Percentiles rank a stretch among this genome's conserved stretches.
These are phyloP conservation scores for Nannobrachium achirus DNA, from an alignment of 2,113 vertebrate genomes.

Conservation along the genomic window DNA sequence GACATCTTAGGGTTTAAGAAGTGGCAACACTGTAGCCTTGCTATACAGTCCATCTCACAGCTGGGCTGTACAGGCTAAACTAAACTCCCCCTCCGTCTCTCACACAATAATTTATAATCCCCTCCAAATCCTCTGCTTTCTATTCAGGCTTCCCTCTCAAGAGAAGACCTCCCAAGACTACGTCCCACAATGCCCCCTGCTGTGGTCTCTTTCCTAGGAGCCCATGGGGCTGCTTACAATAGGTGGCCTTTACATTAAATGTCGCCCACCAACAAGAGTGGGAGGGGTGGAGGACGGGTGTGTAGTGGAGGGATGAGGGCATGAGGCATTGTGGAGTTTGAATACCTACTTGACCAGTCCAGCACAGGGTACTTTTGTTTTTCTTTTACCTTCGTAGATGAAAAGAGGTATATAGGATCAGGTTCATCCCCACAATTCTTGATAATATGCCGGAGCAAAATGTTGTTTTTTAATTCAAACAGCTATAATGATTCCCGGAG, in stretches of 20 bases:
- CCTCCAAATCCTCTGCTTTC: neutral
- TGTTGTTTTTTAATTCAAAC: no score
- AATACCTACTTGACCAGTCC: slow-evolving; percentile 21
- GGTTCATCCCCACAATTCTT: no score
- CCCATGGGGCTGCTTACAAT: slow-evolving; percentile 33
- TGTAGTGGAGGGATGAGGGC: no score
- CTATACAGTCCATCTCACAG: neutral
- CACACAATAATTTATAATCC: slow-evolving; percentile 1
- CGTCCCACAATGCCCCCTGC: slow-evolving; percentile 53
- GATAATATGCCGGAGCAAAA: no score
- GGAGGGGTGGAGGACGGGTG: slow-evolving; percentile 4
- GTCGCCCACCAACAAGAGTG: slow-evolving; percentile 19
- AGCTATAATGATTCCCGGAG: no score
- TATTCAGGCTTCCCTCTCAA: neutral
- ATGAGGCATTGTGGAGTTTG: slow-evolving; percentile 40
- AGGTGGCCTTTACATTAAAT: slow-evolving; percentile 59
- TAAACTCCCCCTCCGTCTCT: no score
- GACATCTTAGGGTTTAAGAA: no score
- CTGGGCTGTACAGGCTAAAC: neutral
- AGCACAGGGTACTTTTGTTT: no score
- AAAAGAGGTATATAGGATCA: no score
- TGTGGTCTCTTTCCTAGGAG: slow-evolving; percentile 35
- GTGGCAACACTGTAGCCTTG: no score
- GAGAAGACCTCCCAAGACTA: slow-evolving; percentile 30
- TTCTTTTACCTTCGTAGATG: no score